Evolutionary conservation across 2,113 vertebrate genomes (phyloP).

Genomic region (Atlantisia rogersi): DNA sequence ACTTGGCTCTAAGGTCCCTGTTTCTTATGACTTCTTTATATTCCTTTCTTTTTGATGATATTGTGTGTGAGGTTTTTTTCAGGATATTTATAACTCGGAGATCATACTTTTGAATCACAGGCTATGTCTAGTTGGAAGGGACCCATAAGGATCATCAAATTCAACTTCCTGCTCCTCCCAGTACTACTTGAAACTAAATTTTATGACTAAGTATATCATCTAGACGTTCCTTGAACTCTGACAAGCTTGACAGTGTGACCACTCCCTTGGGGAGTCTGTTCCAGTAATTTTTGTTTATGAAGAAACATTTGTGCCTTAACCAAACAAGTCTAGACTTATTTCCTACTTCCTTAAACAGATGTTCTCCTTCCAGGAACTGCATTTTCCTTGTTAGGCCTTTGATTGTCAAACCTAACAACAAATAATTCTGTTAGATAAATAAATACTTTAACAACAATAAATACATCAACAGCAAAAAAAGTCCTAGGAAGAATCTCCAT

Average conservation of each 20-base stretch:
- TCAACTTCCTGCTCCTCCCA: too few relatives aligned
- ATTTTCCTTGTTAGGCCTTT: not conserved
- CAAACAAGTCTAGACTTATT: not conserved
- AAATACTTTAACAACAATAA: too few relatives aligned
- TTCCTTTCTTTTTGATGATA: not conserved
- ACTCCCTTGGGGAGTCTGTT: not conserved
- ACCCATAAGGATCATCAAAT: too few relatives aligned
- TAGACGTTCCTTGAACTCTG: not conserved
- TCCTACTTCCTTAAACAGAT: not conserved
- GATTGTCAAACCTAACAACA: not conserved
- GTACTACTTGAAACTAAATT: not conserved
- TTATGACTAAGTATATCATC: accelerated
- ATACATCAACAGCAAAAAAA: too few relatives aligned
- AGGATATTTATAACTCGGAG: not conserved
- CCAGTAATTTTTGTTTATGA: not conserved
- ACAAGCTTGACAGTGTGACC: not conserved
- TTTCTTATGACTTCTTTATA: not conserved
- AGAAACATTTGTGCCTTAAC: not conserved
- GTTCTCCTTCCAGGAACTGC: not conserved
- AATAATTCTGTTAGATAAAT: not conserved
- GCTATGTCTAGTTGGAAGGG: not conserved
- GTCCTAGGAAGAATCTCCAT: too few relatives aligned
- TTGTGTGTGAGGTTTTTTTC: accelerated
- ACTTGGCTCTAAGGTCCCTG: not conserved
- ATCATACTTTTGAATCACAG: not conserved